Evolutionary conservation across 2,113 vertebrate genomes (phyloP).

Genomic region (Scalopus aquaticus): DNA sequence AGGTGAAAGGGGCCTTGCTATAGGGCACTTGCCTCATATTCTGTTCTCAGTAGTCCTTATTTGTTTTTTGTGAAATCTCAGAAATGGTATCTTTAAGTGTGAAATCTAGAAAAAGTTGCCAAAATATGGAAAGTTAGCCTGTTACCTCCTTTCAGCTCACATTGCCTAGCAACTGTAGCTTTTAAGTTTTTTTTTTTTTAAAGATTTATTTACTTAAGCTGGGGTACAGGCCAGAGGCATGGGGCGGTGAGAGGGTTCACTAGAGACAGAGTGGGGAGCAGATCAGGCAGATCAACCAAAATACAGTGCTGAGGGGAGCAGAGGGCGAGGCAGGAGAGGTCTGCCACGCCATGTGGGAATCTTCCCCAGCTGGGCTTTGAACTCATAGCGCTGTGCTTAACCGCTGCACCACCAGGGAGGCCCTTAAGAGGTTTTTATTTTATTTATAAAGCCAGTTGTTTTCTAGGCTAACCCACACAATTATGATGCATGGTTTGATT

Average conservation of each 20-base stretch:
- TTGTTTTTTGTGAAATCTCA: background rate
- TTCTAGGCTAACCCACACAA: slow-evolving; percentile 96
- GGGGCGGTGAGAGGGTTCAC: no score
- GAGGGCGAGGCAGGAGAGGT: no score
- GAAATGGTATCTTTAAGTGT: background rate
- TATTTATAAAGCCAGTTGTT: background rate
- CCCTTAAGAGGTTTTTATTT: background rate
- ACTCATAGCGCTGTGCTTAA: no score
- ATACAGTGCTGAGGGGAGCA: no score
- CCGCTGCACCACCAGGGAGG: no score
- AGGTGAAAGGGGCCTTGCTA: background rate
- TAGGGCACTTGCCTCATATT: background rate
- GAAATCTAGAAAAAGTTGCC: background rate
- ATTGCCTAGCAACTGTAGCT: background rate
- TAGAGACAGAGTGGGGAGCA: no score
- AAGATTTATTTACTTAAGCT: no score
- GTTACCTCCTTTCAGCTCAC: background rate
- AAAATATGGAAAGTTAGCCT: background rate
- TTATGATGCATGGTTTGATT: slow-evolving; percentile 98
- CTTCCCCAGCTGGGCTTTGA: no score
- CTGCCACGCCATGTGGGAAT: no score
- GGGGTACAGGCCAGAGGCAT: no score
- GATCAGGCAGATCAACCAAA: no score
- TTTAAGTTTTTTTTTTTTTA: no score
- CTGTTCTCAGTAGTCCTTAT: background rate